Base-by-base conservation (phyloP, 2,113 vertebrate species). In the Gymnarchus niloticus region DNA sequence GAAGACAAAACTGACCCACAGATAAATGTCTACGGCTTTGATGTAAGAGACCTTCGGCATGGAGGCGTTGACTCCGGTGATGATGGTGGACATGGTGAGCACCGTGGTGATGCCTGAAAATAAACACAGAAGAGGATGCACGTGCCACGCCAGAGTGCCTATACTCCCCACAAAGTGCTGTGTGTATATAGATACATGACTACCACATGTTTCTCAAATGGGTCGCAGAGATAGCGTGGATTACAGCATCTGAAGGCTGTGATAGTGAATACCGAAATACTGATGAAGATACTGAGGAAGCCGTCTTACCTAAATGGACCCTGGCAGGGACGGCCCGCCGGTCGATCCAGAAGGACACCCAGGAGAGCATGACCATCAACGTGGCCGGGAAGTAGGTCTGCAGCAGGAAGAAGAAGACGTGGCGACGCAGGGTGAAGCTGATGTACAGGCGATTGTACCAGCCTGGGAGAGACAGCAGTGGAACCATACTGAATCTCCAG, bases 1-100 rank as follows among this genome's bases (percentile, higher is more conserved):
- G 0, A 98, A 98, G 90, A 98, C 97, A 33, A 98, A 98, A 90
- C 97, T 98, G 93, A 97, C 95, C 97, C 97, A 97, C 76, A 98
- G 94, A 92, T 96, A 97, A 85, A 97, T 96, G 90, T 96, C 97
- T 93, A 98, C 97, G 0, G 97, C 97, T 94, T 98, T 98, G 91
- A 98, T 95, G 93, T 98, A 98, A 88, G 96, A 97, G 6, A 97
- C 97, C 0, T 96, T 93, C 17, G 97, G 97, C 97, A 98, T 97
- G 92, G 97, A 98, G 80, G 96, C 96, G 0, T 98, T 98, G 69
- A 98, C 96, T 0, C 96, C 97, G 0, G 96, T 97, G 91, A 96
- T 96, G 93, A 96, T 96, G 0, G 92, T 94, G 44, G 94, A 95
- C 93, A 94, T 92, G 85, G 93, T 91, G 88, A 95, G 93, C 87